Percentiles rank a stretch among this genome's conserved stretches.
phyloP scores from a whole-genome alignment of 2,113 vertebrate species.

The Caranx ignobilis region DNA sequence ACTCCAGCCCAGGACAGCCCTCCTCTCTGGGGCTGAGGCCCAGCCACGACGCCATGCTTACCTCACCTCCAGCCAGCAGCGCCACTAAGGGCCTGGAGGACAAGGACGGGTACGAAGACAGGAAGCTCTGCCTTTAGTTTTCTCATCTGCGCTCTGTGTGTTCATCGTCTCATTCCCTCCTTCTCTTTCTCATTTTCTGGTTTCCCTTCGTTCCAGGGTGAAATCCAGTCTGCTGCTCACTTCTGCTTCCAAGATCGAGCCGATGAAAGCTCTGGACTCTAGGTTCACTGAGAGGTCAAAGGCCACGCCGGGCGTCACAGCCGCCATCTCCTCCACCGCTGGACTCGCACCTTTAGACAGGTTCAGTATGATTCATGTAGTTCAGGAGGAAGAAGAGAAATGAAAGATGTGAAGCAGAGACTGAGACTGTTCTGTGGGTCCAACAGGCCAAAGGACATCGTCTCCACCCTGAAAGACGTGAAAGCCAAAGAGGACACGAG shows the following conservation, averaged over 20 bases:
- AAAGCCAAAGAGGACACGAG: conserved; percentile 93
- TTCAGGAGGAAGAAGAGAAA: background rate
- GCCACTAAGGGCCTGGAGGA: conserved; percentile 88
- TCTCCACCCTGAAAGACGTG: conserved; percentile 85
- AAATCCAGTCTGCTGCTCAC: conserved; percentile 87
- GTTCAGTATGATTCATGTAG: conserved; percentile 66
- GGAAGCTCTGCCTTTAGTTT: no score
- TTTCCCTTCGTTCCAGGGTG: conserved; percentile 66
- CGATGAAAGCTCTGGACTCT: conserved; percentile 98
- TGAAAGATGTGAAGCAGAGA: background rate
- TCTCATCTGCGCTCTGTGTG: background rate
- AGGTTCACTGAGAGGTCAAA: conserved; percentile 98
- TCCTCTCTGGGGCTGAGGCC: conserved; percentile 88
- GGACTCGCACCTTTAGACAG: conserved; percentile 89
- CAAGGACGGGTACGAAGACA: conserved; percentile 88
- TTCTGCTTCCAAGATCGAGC: conserved; percentile 94
- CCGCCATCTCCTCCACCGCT: conserved; percentile 84
- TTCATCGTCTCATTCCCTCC: background rate
- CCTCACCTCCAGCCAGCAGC: conserved; percentile 66
- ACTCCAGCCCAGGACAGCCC: conserved; percentile 86
- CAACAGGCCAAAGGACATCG: conserved; percentile 87
- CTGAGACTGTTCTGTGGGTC: fast-evolving
- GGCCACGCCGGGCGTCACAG: conserved; percentile 90
- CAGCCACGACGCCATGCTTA: conserved; percentile 85
- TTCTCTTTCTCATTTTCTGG: background rate